Evolutionary conservation across 2,797 vertebrate species (phyloP).

Genomic region (Hemibagrus guttatus): DNA sequence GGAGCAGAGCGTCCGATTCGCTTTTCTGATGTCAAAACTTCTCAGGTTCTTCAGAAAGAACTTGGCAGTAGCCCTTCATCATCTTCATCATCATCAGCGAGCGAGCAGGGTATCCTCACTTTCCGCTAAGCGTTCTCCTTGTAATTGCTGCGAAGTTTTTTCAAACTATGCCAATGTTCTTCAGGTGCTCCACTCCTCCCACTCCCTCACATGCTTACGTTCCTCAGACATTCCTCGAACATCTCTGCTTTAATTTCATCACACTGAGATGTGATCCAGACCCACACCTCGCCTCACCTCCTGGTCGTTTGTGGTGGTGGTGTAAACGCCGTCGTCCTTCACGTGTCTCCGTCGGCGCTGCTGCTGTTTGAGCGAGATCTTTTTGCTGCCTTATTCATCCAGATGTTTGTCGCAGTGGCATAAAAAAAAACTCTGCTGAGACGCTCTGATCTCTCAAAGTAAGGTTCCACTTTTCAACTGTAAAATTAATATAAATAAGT

Average conservation of each 20-base stretch:
- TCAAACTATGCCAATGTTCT: constrained; percentile 70
- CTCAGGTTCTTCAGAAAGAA: constrained; percentile 71
- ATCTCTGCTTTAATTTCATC: constrained; percentile 18
- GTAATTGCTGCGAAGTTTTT: constrained; percentile 57
- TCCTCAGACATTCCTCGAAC: constrained; percentile 73
- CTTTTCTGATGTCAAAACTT: constrained; percentile 48
- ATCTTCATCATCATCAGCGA: constrained; percentile 29
- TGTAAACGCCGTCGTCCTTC: constrained; percentile 38
- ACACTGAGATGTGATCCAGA: neutral
- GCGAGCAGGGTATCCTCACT: constrained; percentile 51
- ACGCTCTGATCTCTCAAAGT: constrained; percentile 65
- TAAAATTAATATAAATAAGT: constrained; percentile 68
- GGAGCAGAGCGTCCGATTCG: constrained; percentile 47
- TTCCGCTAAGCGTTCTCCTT: constrained; percentile 49
- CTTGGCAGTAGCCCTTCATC: constrained; percentile 56
- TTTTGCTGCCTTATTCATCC: constrained; percentile 69
- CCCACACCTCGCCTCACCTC: neutral
- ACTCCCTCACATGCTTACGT: constrained; percentile 24
- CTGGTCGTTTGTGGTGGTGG: neutral
- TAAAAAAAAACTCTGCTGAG: constrained; percentile 49
- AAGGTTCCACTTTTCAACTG: constrained; percentile 81
- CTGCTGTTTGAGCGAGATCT: constrained; percentile 52
- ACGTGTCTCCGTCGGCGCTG: constrained; percentile 50
- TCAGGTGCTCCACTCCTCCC: constrained; percentile 66
- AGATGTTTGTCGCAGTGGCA: constrained; percentile 58